Conservation (phyloP, 2,888 invertebrate genomes). For the Hyppa rectilinea region DNA sequence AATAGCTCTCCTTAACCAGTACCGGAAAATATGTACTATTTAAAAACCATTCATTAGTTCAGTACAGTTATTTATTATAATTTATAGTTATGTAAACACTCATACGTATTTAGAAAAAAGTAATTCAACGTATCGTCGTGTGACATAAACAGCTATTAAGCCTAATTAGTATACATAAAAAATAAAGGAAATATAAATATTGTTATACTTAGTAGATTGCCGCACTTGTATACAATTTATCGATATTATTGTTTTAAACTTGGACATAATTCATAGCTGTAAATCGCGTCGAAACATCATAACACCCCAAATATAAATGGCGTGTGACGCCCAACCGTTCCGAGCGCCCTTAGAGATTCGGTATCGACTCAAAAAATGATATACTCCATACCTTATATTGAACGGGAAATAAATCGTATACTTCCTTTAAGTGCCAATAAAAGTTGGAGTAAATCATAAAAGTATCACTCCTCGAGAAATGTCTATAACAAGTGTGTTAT, state of each 20-base stretch:
- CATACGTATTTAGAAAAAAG: constrained; percentile 10
- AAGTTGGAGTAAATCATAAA: constrained; percentile 91
- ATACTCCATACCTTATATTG: constrained; percentile 89
- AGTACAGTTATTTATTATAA: constrained; percentile 54
- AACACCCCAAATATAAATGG: constrained; percentile 77
- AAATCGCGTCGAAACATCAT: constrained; percentile 68
- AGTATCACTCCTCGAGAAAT: constrained; percentile 89
- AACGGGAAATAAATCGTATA: constrained; percentile 90
- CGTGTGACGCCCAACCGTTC: constrained; percentile 82
- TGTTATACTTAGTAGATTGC: constrained; percentile 6
- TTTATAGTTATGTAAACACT: constrained; percentile 17
- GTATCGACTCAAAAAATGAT: constrained; percentile 87
- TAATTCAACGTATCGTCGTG: not conserved
- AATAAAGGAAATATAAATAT: constrained; percentile 35
- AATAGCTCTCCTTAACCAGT: constrained; percentile 53
- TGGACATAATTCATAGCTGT: constrained; percentile 61
- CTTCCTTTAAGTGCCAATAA: constrained; percentile 91
- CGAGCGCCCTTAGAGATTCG: constrained; percentile 81
- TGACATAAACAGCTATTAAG: constrained; percentile 2
- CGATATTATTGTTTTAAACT: constrained; percentile 63
- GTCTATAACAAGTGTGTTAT: constrained; percentile 91
- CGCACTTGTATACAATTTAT: constrained; percentile 41
- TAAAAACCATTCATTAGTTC: constrained; percentile 48
- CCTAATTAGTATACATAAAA: constrained; percentile 5
- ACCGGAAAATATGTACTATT: constrained; percentile 45